Base-by-base conservation (phyloP, 2,113 vertebrate species). In the Amphilophus citrinellus region DNA sequence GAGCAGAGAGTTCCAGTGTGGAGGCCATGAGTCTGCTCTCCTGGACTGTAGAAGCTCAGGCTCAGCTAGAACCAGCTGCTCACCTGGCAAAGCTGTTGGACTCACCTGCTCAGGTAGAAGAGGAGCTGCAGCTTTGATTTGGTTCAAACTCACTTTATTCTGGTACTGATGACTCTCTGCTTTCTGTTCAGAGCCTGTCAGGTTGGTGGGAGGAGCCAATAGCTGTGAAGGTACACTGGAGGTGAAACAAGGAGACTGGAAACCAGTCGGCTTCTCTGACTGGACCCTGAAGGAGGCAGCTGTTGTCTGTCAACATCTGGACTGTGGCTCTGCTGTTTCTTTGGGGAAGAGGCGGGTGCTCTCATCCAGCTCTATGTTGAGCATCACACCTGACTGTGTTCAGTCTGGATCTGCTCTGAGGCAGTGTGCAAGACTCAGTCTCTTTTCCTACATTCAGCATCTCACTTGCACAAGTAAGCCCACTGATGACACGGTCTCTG, bases 291-390 rank as follows among this genome's bases (percentile, higher is more conserved):
- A 24, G 17, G 59, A 56, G 15, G 77, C 66, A 76, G 77, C n/a
- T 22, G 27, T 9, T 7, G 3, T 60, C 22, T 85, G 78, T 27
- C 57, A 57, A 53, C 24, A 80, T 2, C 24, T 85, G 37, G 20
- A 59, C n/a, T 76, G 84, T 61, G 71, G 84, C 18, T 47, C 84
- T 37, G 60, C 50, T 80, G 60, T 61, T 50, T 71, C 71, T 27
- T 15, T 10, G 17, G 7, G 1, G 22, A 22, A 60, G 2, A 47
- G 15, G 39, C 2, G 24, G 4, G 10, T 9, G 6, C 4, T 22
- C 15, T 62, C 80, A n/a, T 0, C 3, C 4, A 56, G 20, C 35
- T 7, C 20, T 27, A 10, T 58, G 14, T 76, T 68, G 84, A 1
- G 4, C 37, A 65, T 85, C 18, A 15, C 5, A 0, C 20, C 44